These are phyloP conservation scores for Cottoperca gobio DNA, from an alignment of 2,797 vertebrate species.

Conservation along the genomic window DNA sequence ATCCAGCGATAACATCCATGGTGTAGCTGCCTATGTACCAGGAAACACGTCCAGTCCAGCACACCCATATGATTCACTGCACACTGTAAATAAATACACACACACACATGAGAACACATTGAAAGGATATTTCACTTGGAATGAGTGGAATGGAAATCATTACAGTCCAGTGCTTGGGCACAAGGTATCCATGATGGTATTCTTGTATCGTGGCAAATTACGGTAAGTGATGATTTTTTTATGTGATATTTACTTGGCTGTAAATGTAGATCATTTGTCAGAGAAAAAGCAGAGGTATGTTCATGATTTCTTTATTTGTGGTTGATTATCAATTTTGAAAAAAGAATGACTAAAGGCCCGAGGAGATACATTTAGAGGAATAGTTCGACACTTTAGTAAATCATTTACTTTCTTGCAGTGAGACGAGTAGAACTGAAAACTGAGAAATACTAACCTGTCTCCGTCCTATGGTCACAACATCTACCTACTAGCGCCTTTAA, in stretches of 20 bases:
- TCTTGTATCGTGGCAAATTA: constrained; percentile 29
- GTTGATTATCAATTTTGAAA: background rate
- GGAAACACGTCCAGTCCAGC: constrained; percentile 41
- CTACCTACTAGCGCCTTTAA: background rate
- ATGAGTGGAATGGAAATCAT: constrained; percentile 56
- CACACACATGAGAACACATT: constrained; percentile 20
- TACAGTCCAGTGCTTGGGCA: constrained; percentile 35
- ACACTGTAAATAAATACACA: constrained; percentile 37
- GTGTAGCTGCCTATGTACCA: constrained; percentile 47
- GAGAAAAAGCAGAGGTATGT: constrained; percentile 8
- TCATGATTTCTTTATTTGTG: background rate
- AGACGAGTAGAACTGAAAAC: background rate
- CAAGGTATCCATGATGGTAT: constrained; percentile 38
- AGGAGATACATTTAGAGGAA: background rate
- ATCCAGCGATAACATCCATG: too few relatives aligned
- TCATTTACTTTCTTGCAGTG: background rate
- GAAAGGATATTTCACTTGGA: constrained; percentile 62
- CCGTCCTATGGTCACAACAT: too few relatives aligned
- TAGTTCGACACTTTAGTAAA: background rate
- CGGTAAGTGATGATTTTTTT: constrained; percentile 33
- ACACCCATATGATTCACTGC: constrained; percentile 38
- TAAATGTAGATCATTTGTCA: constrained; percentile 11
- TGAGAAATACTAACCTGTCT: background rate
- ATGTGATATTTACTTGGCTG: constrained; percentile 29
- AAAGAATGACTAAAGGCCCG: background rate